Evolutionary conservation across 1,140 invertebrate genomes (phyloP).

Genomic region (Theocolax elegans): DNA sequence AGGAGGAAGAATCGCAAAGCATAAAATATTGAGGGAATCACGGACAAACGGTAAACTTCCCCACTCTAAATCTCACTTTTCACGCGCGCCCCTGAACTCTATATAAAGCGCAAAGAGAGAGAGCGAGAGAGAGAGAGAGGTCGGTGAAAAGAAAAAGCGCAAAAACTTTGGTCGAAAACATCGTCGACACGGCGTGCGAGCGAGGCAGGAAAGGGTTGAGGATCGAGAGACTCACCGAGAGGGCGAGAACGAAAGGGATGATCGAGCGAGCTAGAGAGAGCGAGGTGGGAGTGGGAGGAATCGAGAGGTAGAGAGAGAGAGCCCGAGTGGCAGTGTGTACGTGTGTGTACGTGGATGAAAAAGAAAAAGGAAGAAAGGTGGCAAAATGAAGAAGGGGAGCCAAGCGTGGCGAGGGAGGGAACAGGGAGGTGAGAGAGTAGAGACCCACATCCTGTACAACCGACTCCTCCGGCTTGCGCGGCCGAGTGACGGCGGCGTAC

Average conservation of each 20-base stretch:
- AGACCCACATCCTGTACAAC: too few relatives aligned
- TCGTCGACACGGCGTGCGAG: slow-evolving; percentile 28
- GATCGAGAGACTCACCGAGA: neutral
- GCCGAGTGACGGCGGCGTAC: slow-evolving; percentile 16
- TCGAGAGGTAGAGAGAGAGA: slow-evolving; percentile 45
- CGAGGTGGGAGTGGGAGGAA: slow-evolving; percentile 21
- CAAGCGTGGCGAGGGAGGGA: slow-evolving; percentile 40
- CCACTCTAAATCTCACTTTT: slow-evolving; percentile 26
- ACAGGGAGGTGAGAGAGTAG: slow-evolving; percentile 46
- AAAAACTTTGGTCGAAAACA: slow-evolving; percentile 42
- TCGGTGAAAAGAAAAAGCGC: slow-evolving; percentile 10
- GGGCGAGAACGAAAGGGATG: neutral
- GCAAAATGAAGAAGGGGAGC: slow-evolving; percentile 44
- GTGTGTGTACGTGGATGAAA: slow-evolving; percentile 40
- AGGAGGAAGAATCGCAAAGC: too few relatives aligned
- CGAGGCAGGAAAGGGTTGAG: neutral
- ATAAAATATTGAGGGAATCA: too few relatives aligned
- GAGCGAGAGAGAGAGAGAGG: neutral
- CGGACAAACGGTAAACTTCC: neutral
- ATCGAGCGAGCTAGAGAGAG: slow-evolving; percentile 1
- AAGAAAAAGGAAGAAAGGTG: slow-evolving; percentile 47
- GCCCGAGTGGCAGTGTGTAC: neutral
- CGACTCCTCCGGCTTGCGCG: neutral
- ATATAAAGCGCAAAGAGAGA: slow-evolving; percentile 7
- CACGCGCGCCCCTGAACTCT: slow-evolving; percentile 12